Evolutionary conservation across 2,113 vertebrate genomes (phyloP).

Genomic region (Bos javanicus): DNA sequence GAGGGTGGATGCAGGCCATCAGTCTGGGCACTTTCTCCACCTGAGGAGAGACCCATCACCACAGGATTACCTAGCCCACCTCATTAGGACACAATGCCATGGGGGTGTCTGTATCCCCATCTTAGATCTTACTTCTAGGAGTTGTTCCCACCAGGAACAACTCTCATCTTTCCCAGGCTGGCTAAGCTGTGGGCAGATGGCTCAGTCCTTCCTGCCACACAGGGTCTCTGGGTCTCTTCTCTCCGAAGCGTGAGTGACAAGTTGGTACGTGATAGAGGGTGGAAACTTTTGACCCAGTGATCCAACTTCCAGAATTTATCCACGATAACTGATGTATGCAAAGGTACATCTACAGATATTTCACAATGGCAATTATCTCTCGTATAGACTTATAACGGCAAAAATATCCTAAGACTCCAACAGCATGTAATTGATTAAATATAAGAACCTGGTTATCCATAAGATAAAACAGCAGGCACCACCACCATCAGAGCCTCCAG

Average conservation of each 20-base stretch:
- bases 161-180: not conserved
- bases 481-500: not conserved
- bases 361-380: not conserved
- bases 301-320: not conserved
- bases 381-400: not conserved
- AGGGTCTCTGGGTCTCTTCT: not conserved
- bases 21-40: not conserved
- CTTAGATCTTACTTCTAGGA: not conserved
- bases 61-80: not conserved
- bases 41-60: not conserved
- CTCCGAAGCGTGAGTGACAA: not conserved
- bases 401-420: not conserved
- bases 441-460: not conserved
- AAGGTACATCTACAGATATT: not conserved
- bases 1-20: fast-evolving
- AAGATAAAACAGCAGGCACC: not conserved
- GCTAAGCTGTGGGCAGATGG: not conserved
- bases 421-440: not conserved
- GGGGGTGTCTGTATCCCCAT: not conserved
- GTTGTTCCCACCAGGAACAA: not conserved
- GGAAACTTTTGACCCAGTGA: not conserved
- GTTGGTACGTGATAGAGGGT: not conserved
- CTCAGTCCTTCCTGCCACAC: not conserved
- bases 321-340: not conserved
- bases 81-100: not conserved